Base-by-base conservation (phyloP, 2,888 invertebrate genomes). In the Alloscopus bannaensis region DNA sequence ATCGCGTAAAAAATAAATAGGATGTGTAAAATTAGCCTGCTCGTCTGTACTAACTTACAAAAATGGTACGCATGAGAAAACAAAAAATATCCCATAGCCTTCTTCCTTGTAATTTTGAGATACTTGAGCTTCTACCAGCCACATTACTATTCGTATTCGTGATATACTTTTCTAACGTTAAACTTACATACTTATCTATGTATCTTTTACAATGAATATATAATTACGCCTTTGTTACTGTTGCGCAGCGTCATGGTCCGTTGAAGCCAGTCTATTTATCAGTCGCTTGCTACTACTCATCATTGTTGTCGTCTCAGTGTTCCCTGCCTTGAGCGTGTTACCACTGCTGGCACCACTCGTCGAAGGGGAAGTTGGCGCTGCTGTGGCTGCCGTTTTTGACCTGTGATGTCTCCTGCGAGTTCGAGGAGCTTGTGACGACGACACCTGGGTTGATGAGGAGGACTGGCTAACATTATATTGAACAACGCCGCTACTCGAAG, bases 231-330 rank as follows among this genome's bases (percentile, higher is more conserved):
- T 26, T 55, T 28, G 3, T 26, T 69, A 59, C 42, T 69, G 65
- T 47, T 64, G 36, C 28, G 70, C 65, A 42, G 47, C 70, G 60
- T 78, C 78, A 57, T 69, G 78, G 65, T 78, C 78, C 65, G 70
- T 31, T 62, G 64, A 24, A 29, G 78, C 70, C 64, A 78, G 78
- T 78, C 78, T 78, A 50, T 78, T 78, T 11, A 78, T 78, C 70
- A 78, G 78, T 70, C 78, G 70, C 65, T 78, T 78, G 57, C 70
- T 70, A 77, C 55, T 77, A 59, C 76, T 77, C 76, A 77, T 77
- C 31, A 69, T 57, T 26, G 78, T 78, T 26, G 69, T 77, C 11
- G 78, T 71, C 65, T 70, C 78, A 47, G 55, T 26, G 45, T 64
- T 64, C 18, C 36, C 64, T 11, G 36, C 20, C 28, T 65, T 47